Base-by-base conservation (phyloP, 2,113 vertebrate species). In the Noctilio leporinus region DNA sequence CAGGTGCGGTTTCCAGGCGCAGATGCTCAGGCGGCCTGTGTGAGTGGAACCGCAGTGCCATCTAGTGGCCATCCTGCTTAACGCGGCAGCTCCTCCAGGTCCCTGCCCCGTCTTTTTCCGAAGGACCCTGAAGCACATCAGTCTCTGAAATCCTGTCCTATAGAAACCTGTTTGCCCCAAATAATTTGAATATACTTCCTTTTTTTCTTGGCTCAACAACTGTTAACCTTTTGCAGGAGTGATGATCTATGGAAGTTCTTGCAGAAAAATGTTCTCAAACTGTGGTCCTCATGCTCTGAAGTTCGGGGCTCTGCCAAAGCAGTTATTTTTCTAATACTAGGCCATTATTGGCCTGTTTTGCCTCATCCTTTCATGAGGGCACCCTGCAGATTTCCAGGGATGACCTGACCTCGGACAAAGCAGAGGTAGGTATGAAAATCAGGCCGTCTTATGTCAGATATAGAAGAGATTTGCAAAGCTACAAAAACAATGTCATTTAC, bases 31-130 rank as follows among this genome's bases (percentile, higher is more conserved):
- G 11, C 3, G 24, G 11, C 47, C 55, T 10, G 57, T 10, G 57
- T 76, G 78, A 84, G 64, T 94, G 51, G 80, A 22, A 76, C 78
- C 6, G 73, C 78, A 94, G 51, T 92, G 96, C 95, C 96, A 95
- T n/a, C 95, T 62, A 51, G 77, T 96, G 97, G 96, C 47, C 15
- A 8, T 4, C 2, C 45, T 19, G 0, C 53, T 77, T 53, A 82
- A 84, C 24, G 65, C 86, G 86, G 17, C 11, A 16, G 57, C 28
- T 43, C 47, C 72, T 86, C 45, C 38, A 4, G 11, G 17, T 38
- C 55, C 22, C 78, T 1, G 40, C 4, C 14, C 3, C 1, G 12
- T 14, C 3, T 69, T 93, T 84, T 89, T 7, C 57, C 51, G 69
- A 2, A 3, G 4, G 10, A 33, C n/a, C 15, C 70, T 67, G 28